Evolutionary conservation across 2,113 vertebrate species (phyloP).

Genomic region (Hystrix brachyura): DNA sequence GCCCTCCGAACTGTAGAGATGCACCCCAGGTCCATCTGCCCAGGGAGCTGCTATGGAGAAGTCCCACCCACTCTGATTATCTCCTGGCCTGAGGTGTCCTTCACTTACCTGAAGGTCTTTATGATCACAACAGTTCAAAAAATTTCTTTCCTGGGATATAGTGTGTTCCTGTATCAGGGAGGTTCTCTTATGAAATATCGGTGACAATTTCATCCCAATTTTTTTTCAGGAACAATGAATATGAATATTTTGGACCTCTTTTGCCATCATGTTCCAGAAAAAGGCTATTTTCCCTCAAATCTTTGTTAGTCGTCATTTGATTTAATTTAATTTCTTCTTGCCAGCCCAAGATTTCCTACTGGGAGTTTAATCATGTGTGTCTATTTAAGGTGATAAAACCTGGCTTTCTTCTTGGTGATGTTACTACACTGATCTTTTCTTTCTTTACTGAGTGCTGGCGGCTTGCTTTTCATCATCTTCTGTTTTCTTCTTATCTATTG

Average conservation of each 20-base stretch:
- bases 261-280: not conserved
- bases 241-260: not conserved
- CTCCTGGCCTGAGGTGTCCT: not conserved
- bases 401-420: not conserved
- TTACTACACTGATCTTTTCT: not conserved
- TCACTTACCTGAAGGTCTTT: not conserved
- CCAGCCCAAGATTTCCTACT: not conserved
- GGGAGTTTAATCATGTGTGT: not conserved
- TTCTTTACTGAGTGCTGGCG: not conserved
- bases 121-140: not conserved
- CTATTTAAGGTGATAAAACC: not conserved
- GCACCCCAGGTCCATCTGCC: not conserved
- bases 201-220: not conserved
- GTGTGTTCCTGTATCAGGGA: not conserved
- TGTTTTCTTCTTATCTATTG: not conserved
- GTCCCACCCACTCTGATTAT: not conserved
- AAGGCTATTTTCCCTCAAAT: not conserved
- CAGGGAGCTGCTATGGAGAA: not conserved
- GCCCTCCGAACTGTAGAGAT: not conserved
- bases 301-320: not conserved
- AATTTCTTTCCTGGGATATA: not conserved
- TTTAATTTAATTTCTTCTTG: not conserved
- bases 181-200: not conserved
- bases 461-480: not conserved
- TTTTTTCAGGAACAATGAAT: constrained; percentile 29